Conservation (phyloP, 2,888 invertebrate genomes). For the Patella pellucida region DNA sequence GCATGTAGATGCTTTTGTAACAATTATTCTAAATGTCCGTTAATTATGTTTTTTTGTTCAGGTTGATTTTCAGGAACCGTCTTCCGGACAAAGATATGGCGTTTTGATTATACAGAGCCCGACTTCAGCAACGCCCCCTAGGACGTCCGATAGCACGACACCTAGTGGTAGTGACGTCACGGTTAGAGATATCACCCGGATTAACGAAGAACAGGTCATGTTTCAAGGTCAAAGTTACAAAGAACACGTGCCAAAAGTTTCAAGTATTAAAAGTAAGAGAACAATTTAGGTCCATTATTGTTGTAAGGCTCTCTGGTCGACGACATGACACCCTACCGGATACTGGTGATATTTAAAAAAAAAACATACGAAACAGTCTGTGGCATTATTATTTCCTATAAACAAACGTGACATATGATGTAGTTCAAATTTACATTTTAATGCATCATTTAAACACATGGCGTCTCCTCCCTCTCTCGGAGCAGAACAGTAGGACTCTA, state of each 20-base stretch:
- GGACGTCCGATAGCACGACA: background rate
- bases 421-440: no score
- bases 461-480: no score
- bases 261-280: constrained; percentile 37
- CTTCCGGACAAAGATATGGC: constrained; percentile 31
- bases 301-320: no score
- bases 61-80: constrained; percentile 34
- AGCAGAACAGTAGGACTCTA: no score
- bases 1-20: background rate
- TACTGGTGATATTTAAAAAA: no score
- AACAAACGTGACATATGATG: no score
- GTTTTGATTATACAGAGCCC: constrained; percentile 41
- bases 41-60: background rate
- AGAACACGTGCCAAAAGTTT: constrained; percentile 33
- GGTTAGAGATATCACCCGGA: constrained; percentile 16
- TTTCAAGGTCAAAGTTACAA: constrained; percentile 35
- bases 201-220: constrained; percentile 25
- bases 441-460: no score
- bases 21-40: no score
- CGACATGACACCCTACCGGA: no score
- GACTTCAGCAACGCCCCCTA: constrained; percentile 24
- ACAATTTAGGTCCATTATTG: no score
- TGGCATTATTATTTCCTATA: no score
- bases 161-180: constrained; percentile 11
- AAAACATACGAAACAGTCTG: no score